Base-by-base conservation (phyloP, 2,797 vertebrate genomes). In the Neopelma chrysocephalum region DNA sequence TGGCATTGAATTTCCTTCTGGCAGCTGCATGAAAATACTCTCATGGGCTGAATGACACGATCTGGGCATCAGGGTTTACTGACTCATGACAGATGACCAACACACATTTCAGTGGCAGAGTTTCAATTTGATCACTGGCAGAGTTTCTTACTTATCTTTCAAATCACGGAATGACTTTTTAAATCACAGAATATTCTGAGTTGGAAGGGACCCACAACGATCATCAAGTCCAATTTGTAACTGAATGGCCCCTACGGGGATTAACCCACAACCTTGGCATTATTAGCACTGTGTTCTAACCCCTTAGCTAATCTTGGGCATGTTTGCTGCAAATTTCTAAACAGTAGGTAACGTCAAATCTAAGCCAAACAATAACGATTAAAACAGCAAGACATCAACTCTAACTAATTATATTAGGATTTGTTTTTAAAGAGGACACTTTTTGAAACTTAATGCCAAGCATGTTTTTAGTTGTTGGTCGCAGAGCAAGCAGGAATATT, bases 81-180 rank as follows among this genome's bases (percentile, higher is more conserved):
- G 78, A 79, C 47, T 81, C 66, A 10, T 21, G 58, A 88, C 0
- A 1, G 87, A 86, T 45, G 58, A 81, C 48, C 56, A 86, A 51
- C 26, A 61, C 21, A 65, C 15, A 3, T 68, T 90, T 82, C 57
- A 78, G n/a, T n/a, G n/a, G n/a, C n/a, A n/a, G n/a, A n/a, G n/a
- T n/a, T n/a, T n/a, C n/a, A n/a, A n/a, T 93, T 88, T 92, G 80
- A 94, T 97, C 82, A 31, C 36, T 29, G 51, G 26, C n/a, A 85
- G 54, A 72, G 62, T 90, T 88, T 93, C 87, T 82, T 47, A 62
- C 38, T 89, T 65, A 38, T 4, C 65, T 87, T 90, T 58, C 73
- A 86, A 62, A 64, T 62, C 61, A 61, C 36, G 36, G n/a, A 17
- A 36, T 58, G 54, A 57, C 54, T 57, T 50, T 27, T 56, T 56